Percentiles rank a stretch among this genome's conserved stretches.
Conservation (phyloP, 2,113 vertebrate species). For the Gila orcuttii region DNA sequence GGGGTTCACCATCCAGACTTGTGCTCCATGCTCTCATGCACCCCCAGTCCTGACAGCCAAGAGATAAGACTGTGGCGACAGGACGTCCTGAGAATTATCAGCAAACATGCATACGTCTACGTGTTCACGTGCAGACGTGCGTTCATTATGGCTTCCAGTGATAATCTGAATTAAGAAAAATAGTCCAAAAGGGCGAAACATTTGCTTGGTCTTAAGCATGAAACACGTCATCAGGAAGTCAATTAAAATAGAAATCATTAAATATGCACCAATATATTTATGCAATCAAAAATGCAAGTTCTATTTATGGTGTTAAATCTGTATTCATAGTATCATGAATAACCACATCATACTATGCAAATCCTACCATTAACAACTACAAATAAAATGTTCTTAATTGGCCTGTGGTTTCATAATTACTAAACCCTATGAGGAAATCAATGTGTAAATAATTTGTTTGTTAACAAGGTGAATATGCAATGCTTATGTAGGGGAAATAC, state of each 20-base stretch:
- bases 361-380: background rate
- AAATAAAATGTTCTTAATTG: background rate
- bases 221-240: background rate
- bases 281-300: background rate
- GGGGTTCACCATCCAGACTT: constrained; percentile 7
- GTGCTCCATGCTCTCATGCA: constrained; percentile 3
- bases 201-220: constrained; percentile 4
- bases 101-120: constrained; percentile 25
- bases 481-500: background rate
- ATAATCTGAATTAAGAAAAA: background rate
- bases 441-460: background rate
- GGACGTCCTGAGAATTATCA: constrained; percentile 52
- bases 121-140: background rate
- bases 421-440: background rate
- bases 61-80: constrained; percentile 57
- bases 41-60: constrained; percentile 46
- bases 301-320: background rate
- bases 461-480: background rate
- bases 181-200: constrained; percentile 3
- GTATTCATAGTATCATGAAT: background rate
- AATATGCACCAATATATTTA: background rate
- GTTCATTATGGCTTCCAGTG: background rate
- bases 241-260: background rate
- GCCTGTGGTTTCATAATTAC: background rate
- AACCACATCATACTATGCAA: background rate